Evolutionary conservation across 2,113 vertebrate species (phyloP), one percentile per base, ranked within the genome.

Genomic region (Kryptolebias marmoratus): DNA sequence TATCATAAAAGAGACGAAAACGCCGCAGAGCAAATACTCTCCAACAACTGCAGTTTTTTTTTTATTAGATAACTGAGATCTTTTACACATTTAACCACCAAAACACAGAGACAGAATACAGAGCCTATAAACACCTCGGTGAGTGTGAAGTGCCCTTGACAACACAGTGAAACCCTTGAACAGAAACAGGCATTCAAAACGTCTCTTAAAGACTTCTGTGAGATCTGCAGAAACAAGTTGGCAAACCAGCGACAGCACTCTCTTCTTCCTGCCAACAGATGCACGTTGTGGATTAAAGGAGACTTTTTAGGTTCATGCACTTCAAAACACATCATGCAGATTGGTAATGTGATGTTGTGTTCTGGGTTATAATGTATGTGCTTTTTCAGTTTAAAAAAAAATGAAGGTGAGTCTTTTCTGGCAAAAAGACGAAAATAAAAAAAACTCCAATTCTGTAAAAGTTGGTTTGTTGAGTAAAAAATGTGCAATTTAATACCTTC

Each of bases 121-220:
- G 49, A 59, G 62, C 72, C 73, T 80, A 80, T 77, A 83, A 82
- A 86, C 81, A 85, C 65, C 56, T 75, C 61, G 45, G 55, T 30
- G 64, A 82, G 73, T 63, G 27, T 31, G 8, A 57, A 61, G 71
- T 65, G 76, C 76, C 80, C 80, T 87, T 80, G 75, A 85, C 75
- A 76, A 79, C 54, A 45, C 61, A 18, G 64, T 59, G 72, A 77
- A 77, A 63, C 76, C 75, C 67, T 73, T 71, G 62, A 74, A 70
- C 30, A 63, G 79, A 66, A 80, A 73, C 60, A 73, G 47, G 62
- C 71, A 66, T 73, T 84, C 64, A 73, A 79, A 64, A 64, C 49
- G 69, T 80, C 76, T 15, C 48, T 70, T 65, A 75, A 77, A 83
- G 68, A 60, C 60, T 53, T 77, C 56, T 48, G 47, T 39, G 36